Evolutionary conservation across 2,797 vertebrate species (phyloP).

Genomic region (Sebastolobus alascanus): DNA sequence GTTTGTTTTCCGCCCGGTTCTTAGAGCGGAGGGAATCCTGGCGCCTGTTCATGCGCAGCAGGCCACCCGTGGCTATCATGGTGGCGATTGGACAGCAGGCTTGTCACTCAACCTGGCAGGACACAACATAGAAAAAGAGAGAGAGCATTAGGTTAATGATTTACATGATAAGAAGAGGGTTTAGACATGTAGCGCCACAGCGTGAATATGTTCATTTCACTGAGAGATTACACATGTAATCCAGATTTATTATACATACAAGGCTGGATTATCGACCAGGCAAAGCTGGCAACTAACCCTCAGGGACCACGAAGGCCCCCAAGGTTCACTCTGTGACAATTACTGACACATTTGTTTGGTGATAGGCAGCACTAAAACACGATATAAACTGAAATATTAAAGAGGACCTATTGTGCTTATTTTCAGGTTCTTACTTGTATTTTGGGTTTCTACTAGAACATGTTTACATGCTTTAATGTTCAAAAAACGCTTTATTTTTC

Average conservation of each 20-base stretch:
- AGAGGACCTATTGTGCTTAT: no score
- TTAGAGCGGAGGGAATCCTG: constrained; percentile 94
- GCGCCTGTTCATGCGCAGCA: constrained; percentile 97
- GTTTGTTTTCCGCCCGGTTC: constrained; percentile 90
- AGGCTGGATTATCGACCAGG: constrained; percentile 22
- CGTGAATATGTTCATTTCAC: constrained; percentile 23
- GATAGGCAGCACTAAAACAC: not conserved
- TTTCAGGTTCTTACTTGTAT: no score
- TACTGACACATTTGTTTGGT: not conserved
- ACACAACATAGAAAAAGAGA: constrained; percentile 29
- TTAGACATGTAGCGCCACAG: constrained; percentile 5
- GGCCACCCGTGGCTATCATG: constrained; percentile 99
- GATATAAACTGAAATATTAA: not conserved
- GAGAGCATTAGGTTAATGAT: constrained; percentile 3
- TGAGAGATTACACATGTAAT: constrained; percentile 59
- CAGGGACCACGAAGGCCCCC: not conserved
- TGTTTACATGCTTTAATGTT: no score
- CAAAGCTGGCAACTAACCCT: constrained; percentile 2
- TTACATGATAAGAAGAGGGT: constrained; percentile 9
- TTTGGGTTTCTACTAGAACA: no score
- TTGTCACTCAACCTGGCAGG: constrained; percentile 83
- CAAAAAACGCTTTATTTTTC: no score
- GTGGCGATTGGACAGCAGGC: constrained; percentile 69
- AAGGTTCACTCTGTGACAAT: not conserved
- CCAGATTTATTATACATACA: constrained; percentile 45